A percentile compares a stretch with the other conserved stretches of the same genome.
Conservation (phyloP, 2,113 vertebrate genomes). For the Zosterops pallidus region DNA sequence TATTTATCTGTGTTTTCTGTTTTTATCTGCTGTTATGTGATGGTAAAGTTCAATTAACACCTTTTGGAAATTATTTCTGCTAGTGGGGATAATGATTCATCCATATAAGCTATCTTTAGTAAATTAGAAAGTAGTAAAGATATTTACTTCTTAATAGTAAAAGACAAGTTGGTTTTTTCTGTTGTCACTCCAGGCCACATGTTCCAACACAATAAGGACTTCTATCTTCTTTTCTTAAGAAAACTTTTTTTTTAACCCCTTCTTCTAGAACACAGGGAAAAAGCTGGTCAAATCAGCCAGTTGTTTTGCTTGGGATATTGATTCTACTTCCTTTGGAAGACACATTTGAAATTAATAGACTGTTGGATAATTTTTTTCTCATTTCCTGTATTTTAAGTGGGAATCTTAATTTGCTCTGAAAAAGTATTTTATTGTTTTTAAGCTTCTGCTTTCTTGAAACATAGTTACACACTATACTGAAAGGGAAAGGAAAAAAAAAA, state of each 20-base stretch:
- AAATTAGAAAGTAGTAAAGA: background rate
- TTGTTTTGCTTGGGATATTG: background rate
- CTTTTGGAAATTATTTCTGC: background rate
- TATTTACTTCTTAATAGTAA: background rate
- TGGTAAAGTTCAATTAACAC: background rate
- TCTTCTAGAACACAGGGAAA: background rate
- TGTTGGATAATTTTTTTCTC: background rate
- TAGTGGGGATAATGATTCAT: background rate
- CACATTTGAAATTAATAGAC: background rate
- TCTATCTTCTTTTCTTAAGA: background rate
- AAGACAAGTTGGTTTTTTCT: background rate
- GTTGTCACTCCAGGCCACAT: background rate
- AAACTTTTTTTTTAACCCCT: background rate
- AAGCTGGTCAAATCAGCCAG: background rate
- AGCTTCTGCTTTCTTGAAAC: background rate
- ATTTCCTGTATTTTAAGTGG: background rate
- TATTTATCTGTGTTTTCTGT: background rate
- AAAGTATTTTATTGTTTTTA: background rate
- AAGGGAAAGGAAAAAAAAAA: background rate
- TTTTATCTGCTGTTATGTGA: background rate
- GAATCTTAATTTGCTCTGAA: background rate
- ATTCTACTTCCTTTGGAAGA: background rate
- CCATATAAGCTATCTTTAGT: background rate
- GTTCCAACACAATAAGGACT: background rate
- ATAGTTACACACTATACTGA: background rate